Evolutionary conservation across 2,113 vertebrate species (phyloP), one percentile per base, ranked within the genome.

Genomic region (Cyanoliseus patagonus): DNA sequence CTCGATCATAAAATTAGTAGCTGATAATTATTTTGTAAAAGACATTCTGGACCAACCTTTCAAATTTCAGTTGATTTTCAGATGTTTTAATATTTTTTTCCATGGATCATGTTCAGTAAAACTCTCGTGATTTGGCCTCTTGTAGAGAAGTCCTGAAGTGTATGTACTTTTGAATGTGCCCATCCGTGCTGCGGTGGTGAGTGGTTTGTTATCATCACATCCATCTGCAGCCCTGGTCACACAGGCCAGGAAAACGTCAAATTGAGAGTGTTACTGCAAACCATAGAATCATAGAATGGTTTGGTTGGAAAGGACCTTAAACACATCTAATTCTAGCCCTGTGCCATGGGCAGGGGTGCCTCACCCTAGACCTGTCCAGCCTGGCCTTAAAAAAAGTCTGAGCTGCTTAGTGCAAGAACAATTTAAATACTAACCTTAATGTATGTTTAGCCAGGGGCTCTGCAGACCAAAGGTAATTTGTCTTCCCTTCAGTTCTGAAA

Each of bases 131-230:
- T 69, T 73, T 76, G 85, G 27, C 30, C n/a, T 23, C 22, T 49
- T 63, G 33, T 33, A 37, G 68, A 72, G 62, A 78, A 62, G 33
- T 42, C 44, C 72, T 80, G 52, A 42, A 53, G 15, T 7, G 5
- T 25, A 7, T 4, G 24, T 53, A 24, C 7, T 83, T 75, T 11
- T 27, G 35, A 85, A 61, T 0, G 1, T 24, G 25, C 10, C 52
- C 15, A 5, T 59, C 47, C 27, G 55, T 80, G 46, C 57, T 72
- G 46, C 4, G 19, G 16, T 68, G 42, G 13, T 42, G 13, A 25
- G 30, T 66, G 18, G 37, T 69, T 66, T 76, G 30, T 35, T 37
- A 30, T 31, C 1, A 0, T 2, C 1, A 1, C 2, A 0, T 37
- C 39, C 11, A 11, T 35, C 5, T 11, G 41, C 39, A 82, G 31